phyloP scores from a whole-genome alignment of 2,113 vertebrate species.

The Sinocyclocheilus maitianheensis region DNA sequence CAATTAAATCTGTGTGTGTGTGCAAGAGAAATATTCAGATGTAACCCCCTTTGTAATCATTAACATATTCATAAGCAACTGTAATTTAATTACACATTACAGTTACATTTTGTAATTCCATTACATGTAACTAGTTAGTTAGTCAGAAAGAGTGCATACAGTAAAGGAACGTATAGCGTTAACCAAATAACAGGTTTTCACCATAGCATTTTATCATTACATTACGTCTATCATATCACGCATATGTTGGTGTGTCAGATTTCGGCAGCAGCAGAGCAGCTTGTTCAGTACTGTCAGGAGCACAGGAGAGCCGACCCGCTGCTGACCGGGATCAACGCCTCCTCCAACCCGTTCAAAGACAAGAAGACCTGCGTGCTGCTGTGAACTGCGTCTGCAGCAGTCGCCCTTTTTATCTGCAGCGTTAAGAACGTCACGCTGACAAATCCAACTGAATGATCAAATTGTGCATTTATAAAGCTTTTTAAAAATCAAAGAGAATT shows the following conservation, averaged over 20 bases:
- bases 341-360: slow-evolving; percentile 85
- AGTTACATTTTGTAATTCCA: no score
- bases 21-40: no score
- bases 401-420: neutral
- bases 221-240: no score
- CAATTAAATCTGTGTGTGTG: no score
- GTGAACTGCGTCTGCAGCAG: neutral
- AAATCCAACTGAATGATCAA: neutral
- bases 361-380: slow-evolving; percentile 81
- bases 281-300: slow-evolving; percentile 81
- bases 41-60: no score
- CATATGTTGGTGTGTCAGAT: slow-evolving; percentile 68
- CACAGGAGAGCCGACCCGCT: slow-evolving; percentile 80
- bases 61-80: no score
- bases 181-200: no score
- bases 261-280: slow-evolving; percentile 77
- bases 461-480: slow-evolving; percentile 1
- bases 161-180: no score
- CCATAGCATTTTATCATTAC: no score
- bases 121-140: no score
- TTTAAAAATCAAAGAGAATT: neutral
- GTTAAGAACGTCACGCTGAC: neutral
- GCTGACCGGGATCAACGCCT: slow-evolving; percentile 77
- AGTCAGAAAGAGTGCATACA: no score
- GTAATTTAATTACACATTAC: no score